These are phyloP conservation scores for Aradus depressus DNA, from an alignment of 2,888 invertebrate genomes.

Conservation along the genomic window DNA sequence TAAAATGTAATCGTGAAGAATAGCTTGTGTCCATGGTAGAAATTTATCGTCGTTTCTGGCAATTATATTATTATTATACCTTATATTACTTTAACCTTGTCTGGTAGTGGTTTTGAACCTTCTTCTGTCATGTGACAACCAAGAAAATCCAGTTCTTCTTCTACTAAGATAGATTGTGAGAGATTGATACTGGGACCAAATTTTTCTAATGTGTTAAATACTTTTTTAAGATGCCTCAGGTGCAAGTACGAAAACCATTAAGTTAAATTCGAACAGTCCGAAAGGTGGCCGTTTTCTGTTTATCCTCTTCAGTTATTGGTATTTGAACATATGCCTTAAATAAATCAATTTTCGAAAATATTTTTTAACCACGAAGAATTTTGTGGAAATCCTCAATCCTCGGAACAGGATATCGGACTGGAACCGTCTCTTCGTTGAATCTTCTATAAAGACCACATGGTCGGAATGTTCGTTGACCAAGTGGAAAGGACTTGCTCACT, in stretches of 20 bases:
- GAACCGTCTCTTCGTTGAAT: conserved; percentile 34
- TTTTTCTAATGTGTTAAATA: conserved; percentile 24
- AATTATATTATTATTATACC: too few species aligned
- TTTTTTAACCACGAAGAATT: conserved; percentile 26
- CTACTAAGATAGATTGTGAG: conserved; percentile 26
- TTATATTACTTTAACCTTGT: conserved; percentile 16
- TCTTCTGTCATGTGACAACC: conserved; percentile 17
- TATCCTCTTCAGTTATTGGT: conserved; percentile 4
- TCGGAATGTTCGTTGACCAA: conserved; percentile 33
- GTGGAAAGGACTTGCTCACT: conserved; percentile 34
- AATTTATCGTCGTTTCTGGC: too few species aligned
- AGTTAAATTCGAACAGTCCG: conserved; percentile 5
- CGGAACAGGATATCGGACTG: conserved; percentile 35
- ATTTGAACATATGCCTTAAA: conserved; percentile 16
- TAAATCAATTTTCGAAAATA: conserved; percentile 21
- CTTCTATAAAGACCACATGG: conserved; percentile 36
- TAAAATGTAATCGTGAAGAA: too few species aligned
- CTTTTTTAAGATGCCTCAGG: conserved; percentile 21
- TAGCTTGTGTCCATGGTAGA: too few species aligned
- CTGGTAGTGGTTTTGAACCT: conserved; percentile 17
- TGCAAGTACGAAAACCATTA: conserved; percentile 24
- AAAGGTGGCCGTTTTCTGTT: conserved; percentile 16
- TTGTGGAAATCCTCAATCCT: conserved; percentile 33
- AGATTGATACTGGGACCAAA: conserved; percentile 30
- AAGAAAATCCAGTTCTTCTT: conserved; percentile 19